Conservation (phyloP, 2,888 invertebrate genomes). For the Parthenolecanium corni region DNA sequence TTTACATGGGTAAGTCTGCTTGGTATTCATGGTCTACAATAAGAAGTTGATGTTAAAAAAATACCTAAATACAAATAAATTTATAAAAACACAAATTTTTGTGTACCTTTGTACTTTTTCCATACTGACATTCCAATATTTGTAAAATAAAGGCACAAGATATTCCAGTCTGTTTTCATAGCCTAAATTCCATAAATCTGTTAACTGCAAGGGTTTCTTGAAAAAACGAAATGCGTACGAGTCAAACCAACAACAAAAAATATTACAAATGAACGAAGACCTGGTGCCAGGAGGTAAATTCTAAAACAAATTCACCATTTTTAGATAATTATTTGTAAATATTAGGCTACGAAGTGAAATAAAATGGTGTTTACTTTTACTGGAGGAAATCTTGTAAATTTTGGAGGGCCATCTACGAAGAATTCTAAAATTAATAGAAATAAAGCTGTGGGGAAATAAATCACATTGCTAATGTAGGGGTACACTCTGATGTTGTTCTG, state of each 20-base stretch:
- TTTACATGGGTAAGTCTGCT: too few species aligned
- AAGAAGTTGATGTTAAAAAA: too few species aligned
- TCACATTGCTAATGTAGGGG: slow-evolving; percentile 62
- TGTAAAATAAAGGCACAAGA: slow-evolving; percentile 71
- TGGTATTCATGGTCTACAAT: too few species aligned
- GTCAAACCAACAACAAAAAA: slow-evolving; percentile 88
- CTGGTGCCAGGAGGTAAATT: slow-evolving; percentile 76
- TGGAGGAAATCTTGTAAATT: slow-evolving; percentile 54
- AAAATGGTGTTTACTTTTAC: slow-evolving; percentile 47
- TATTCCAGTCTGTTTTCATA: slow-evolving; percentile 65
- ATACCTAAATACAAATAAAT: too few species aligned
- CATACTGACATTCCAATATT: slow-evolving; percentile 63
- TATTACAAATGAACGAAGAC: slow-evolving; percentile 72
- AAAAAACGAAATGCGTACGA: slow-evolving; percentile 71
- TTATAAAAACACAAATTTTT: too few species aligned
- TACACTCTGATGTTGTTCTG: slow-evolving; percentile 3
- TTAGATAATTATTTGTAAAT: neutral
- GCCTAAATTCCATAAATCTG: slow-evolving; percentile 87
- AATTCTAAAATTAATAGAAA: slow-evolving; percentile 65
- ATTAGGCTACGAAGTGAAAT: neutral
- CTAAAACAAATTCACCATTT: slow-evolving; percentile 41
- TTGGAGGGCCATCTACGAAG: slow-evolving; percentile 62
- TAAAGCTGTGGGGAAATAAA: slow-evolving; percentile 61
- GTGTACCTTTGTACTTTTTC: slow-evolving; percentile 42
- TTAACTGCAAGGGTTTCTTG: slow-evolving; percentile 62